Percentiles rank a stretch among this genome's conserved stretches.
Conservation (phyloP, 2,888 invertebrate genomes). For the Listrodromus nycthemerus region DNA sequence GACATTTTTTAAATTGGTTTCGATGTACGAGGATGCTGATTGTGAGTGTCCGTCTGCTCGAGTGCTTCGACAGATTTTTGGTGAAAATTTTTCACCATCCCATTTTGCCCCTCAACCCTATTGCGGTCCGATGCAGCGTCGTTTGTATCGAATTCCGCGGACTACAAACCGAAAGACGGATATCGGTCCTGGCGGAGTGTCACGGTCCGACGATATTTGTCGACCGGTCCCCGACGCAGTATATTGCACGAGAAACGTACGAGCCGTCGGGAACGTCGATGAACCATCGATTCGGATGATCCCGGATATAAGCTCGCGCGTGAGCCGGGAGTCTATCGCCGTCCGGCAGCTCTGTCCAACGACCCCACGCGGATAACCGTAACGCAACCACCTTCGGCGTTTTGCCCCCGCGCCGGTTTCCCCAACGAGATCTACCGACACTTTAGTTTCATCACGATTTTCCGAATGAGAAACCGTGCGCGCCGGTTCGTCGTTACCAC, state of each 20-base stretch:
- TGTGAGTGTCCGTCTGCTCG: too few species aligned
- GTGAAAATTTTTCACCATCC: too few species aligned
- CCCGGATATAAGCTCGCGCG: conserved; percentile 12
- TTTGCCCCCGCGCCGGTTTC: neutral
- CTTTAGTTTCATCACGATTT: conserved; percentile 17
- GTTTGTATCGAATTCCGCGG: neutral
- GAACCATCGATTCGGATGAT: conserved; percentile 48
- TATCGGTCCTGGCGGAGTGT: neutral
- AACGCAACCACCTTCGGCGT: neutral
- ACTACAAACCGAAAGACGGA: neutral
- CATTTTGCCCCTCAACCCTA: neutral
- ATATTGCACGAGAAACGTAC: neutral
- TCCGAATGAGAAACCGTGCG: conserved; percentile 4
- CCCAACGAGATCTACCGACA: conserved; percentile 5
- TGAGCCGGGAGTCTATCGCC: conserved; percentile 15
- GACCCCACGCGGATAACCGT: neutral
- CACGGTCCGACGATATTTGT: conserved; percentile 17
- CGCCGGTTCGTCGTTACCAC: neutral
- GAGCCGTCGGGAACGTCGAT: conserved; percentile 20
- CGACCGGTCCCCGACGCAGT: conserved; percentile 18
- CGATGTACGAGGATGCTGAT: too few species aligned
- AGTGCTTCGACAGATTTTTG: too few species aligned
- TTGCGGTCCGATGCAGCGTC: neutral
- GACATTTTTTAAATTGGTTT: too few species aligned
- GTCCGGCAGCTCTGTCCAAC: neutral